A percentile compares a stretch with the other conserved stretches of the same genome.
Evolutionary conservation across 1,140 invertebrate species (phyloP).

Genomic region (Telenomus remus): DNA sequence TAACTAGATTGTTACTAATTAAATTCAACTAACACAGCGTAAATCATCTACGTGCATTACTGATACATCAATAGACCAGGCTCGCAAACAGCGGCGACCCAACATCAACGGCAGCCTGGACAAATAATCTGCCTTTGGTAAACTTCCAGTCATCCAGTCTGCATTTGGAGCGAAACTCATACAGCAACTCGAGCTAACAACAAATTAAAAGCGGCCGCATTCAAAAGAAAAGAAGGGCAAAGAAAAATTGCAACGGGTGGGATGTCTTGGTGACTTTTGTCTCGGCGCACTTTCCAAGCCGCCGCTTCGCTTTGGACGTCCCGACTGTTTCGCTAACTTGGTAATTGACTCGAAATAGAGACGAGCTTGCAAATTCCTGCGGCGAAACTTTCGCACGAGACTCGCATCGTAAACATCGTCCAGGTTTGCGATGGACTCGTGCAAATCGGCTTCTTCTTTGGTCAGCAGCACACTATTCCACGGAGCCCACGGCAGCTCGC

Average conservation of each 20-base stretch:
- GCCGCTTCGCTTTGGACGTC: conserved; percentile 22
- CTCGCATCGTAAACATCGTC: conserved; percentile 63
- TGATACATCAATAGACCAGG: neutral
- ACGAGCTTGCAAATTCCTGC: conserved; percentile 70
- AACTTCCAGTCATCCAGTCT: conserved; percentile 27
- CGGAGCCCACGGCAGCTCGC: conserved; percentile 79
- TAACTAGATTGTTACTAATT: too few relatives aligned
- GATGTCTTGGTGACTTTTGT: conserved; percentile 35
- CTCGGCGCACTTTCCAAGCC: conserved; percentile 26
- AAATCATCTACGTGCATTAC: neutral
- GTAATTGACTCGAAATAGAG: conserved; percentile 66
- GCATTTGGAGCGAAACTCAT: conserved; percentile 16
- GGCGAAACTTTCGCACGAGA: conserved; percentile 65
- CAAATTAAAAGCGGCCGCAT: conserved; percentile 20
- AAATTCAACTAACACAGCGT: too few relatives aligned
- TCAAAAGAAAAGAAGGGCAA: conserved; percentile 5
- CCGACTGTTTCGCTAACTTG: conserved; percentile 56
- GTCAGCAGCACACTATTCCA: conserved; percentile 82
- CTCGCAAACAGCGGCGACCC: conserved; percentile 7
- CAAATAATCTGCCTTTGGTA: conserved; percentile 15
- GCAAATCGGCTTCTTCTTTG: conserved; percentile 78
- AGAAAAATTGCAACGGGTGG: neutral
- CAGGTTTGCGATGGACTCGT: conserved; percentile 62
- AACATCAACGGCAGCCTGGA: conserved; percentile 15
- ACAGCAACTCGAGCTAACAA: conserved; percentile 19